A percentile compares a stretch with the other conserved stretches of the same genome.
Conservation (phyloP, 2,113 vertebrate species). For the Aspidoscelis tigris region DNA sequence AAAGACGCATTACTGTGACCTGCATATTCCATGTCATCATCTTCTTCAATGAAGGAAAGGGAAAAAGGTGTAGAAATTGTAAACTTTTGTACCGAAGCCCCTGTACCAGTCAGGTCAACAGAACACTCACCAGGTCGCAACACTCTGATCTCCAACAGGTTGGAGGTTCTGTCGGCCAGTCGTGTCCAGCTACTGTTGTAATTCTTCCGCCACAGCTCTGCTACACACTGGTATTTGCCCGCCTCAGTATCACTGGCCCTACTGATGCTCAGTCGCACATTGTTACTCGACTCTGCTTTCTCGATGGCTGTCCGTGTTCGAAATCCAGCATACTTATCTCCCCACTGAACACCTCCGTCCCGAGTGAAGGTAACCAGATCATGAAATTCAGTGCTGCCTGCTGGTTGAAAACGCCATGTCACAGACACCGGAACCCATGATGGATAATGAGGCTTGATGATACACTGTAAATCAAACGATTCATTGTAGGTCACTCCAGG, state of each 20-base stretch:
- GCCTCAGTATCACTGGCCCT: slow-evolving; percentile 90
- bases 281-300: slow-evolving; percentile 90
- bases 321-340: slow-evolving; percentile 81
- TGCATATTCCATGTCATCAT: too few species aligned
- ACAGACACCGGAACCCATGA: slow-evolving; percentile 88
- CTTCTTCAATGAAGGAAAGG: background rate
- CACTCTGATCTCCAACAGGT: slow-evolving; percentile 93
- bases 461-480: slow-evolving; percentile 94
- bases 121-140: slow-evolving; percentile 85
- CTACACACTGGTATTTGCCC: slow-evolving; percentile 94
- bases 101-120: background rate
- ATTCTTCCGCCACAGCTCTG: slow-evolving; percentile 90
- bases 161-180: slow-evolving; percentile 91
- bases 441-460: slow-evolving; percentile 93
- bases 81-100: background rate
- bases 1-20: too few species aligned
- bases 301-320: slow-evolving; percentile 92
- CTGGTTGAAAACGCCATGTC: slow-evolving; percentile 93
- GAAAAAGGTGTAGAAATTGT: background rate
- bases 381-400: slow-evolving; percentile 80
- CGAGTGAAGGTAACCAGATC: slow-evolving; percentile 94
- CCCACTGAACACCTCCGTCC: slow-evolving; percentile 93
- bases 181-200: slow-evolving; percentile 89
- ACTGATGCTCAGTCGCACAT: slow-evolving; percentile 91
- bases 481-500: slow-evolving; percentile 91